A percentile compares a stretch with the other conserved stretches of the same genome.
Conservation (phyloP, 2,113 vertebrate genomes). For the Carassius auratus region DNA sequence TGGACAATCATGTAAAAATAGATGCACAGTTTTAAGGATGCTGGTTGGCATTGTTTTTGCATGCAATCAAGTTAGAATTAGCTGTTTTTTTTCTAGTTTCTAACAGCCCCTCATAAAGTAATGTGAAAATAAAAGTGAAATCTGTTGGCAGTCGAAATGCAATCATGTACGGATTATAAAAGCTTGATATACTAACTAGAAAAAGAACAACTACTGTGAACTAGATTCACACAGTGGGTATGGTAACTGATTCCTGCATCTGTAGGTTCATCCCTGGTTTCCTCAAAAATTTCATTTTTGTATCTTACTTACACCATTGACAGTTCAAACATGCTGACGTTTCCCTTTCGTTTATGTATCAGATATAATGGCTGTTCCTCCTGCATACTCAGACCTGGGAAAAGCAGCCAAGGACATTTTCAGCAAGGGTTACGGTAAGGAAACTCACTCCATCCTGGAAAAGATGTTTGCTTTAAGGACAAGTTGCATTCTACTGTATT, state of each 20-base stretch:
- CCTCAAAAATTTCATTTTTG: neutral
- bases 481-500: neutral
- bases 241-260: neutral
- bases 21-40: neutral
- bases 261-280: neutral
- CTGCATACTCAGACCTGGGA: constrained; percentile 88
- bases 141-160: neutral
- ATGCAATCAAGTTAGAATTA: too few species aligned
- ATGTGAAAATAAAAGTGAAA: neutral
- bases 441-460: neutral
- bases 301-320: too few species aligned
- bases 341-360: neutral
- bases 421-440: constrained; percentile 92
- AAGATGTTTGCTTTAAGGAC: neutral
- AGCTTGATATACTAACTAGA: neutral
- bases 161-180: neutral
- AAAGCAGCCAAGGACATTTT: constrained; percentile 93
- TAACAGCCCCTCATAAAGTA: neutral
- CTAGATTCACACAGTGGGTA: neutral
- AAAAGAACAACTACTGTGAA: neutral
- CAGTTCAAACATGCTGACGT: neutral
- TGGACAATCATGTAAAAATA: neutral
- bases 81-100: neutral
- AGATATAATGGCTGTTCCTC: constrained; percentile 86
- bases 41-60: neutral